Evolutionary conservation across 2,113 vertebrate genomes (phyloP), one percentile per base, ranked within the genome.

Genomic region (Xyrauchen texanus): DNA sequence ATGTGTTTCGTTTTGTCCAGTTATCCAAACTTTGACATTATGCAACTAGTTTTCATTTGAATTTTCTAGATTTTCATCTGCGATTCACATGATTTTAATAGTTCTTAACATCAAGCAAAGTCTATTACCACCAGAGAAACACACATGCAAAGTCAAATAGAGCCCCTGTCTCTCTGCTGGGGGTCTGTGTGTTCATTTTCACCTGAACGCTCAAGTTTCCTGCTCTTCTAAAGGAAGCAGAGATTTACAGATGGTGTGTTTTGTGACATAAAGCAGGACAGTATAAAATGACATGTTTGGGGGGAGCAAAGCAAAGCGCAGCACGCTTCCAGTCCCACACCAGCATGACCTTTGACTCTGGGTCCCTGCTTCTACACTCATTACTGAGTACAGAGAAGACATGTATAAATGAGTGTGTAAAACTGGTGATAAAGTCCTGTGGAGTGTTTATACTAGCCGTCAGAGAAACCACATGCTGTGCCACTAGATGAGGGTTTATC

Each of bases 201-300:
- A 90, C 80, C 79, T 6, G 9, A 55, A 52, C 70, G 87, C 82
- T 88, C 89, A 88, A 87, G 88, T 88, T 90, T 92, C 88, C 76
- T 81, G 77, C 81, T 70, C 55, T 88, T 86, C 82, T 80, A 82
- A 66, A 82, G 81, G 85, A 81, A 77, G 69, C 68, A 67, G 66
- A 88, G 88, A 91, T 92, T 92, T 91, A 91, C 89, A 81, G 87
- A 84, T 79, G 60, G 63, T 55, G 77, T 83, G 63, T 51, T 67
- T 3, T 55, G 82, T 77, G 85, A 90, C 87, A 87, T 87, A 90
- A 90, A 91, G 80, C 86, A 87, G 82, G 53, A 62, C 83, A 82
- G 83, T 90, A 88, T 92, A 90, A 92, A 92, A 90, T 85, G 83
- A 79, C 80, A 42, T 15, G 45, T n/a, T 4, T 64, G 71, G 83